Base-by-base conservation (phyloP, 2,888 invertebrate genomes). In the Malachius bipustulatus region DNA sequence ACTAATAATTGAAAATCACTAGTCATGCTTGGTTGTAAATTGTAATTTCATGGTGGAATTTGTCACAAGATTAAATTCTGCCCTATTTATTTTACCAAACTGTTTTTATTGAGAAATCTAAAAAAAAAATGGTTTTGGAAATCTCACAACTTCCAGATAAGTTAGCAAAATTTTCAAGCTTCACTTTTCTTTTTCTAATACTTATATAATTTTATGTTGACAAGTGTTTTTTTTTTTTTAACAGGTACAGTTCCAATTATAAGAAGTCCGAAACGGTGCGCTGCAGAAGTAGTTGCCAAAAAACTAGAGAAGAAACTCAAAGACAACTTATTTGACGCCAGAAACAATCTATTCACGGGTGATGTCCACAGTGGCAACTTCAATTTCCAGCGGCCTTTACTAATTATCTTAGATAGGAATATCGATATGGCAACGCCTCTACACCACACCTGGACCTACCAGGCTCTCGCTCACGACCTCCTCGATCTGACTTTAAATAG, bases 361-460 rank as follows among this genome's bases (percentile, higher is more conserved):
- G 89, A 89, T 60, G 75, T 83, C 15, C 74, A 88, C 63, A 67
- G 71, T 10, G 82, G 82, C 1, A 70, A 75, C 35, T 78, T 75
- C 52, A 87, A 89, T 60, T 94, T 94, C 59, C 93, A 94, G 52
- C 69, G 97, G 31, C 97, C 97, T 0, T 70, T 98, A 50, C 66
- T 98, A 16, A 81, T 98, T 44, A 66, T 98, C 40, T 66, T 97
- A 36, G 97, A 98, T 62, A 73, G 97, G 40, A 93, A 89, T 62
- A 72, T 94, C 44, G 97, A 97, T 61, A 78, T 99, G 75, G 94
- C 96, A 2, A 98, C 97, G 27, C 94, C 94, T 14, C 66, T 99
- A 40, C 97, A 97, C 68, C 98, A 99, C 62, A 96, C 98, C 1
- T 99, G 98, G 98, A 98, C 97, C 0, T 99, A 99, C 62, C 98